Evolutionary conservation across 2,888 invertebrate genomes (phyloP), one percentile per base, ranked within the genome.

Genomic region (Sylvicola cinctus): DNA sequence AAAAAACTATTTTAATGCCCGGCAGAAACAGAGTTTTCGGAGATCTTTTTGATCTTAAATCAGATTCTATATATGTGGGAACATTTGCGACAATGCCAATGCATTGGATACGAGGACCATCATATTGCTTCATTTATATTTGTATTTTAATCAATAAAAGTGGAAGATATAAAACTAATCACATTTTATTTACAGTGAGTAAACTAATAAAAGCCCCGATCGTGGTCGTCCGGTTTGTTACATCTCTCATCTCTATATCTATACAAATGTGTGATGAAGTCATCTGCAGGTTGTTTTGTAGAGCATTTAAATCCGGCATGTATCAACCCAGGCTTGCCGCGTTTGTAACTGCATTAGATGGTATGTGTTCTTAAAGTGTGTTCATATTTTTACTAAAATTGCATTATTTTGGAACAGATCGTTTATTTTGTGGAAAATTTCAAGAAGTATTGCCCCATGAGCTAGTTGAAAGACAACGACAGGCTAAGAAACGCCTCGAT

Each of bases 281-380:
- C 25, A 57, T 55, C 46, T 52, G 55, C 42, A 49, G 40, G 33
- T 50, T 48, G 41, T 60, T 61, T 37, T 61, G 55, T 44, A 49
- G 39, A 14, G 52, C 52, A 30, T 58, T 61, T 33, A 45, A 43
- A 20, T 41, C 50, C 1, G 46, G 65, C 15, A 51, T 72, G 2
- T 60, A 58, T 2, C 64, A 70, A 43, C 55, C 63, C 17, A 58
- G 70, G 39, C 46, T 73, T 31, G 66, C 70, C 11, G 63, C 67
- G 47, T 55, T 74, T 2, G 62, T 73, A 32, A 52, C 59, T 37
- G 49, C 70, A 39, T 62, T 72, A 12, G 68, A 72, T 48, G 66
- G 73, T 70, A 46, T 23, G n/a, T n/a, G n/a, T n/a, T n/a, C n/a
- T n/a, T n/a, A n/a, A n/a, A n/a, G n/a, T n/a, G n/a, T n/a, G n/a